A percentile compares a stretch with the other conserved stretches of the same genome.
Evolutionary conservation across 2,113 vertebrate genomes (phyloP).

Genomic region (Origma solitaria): DNA sequence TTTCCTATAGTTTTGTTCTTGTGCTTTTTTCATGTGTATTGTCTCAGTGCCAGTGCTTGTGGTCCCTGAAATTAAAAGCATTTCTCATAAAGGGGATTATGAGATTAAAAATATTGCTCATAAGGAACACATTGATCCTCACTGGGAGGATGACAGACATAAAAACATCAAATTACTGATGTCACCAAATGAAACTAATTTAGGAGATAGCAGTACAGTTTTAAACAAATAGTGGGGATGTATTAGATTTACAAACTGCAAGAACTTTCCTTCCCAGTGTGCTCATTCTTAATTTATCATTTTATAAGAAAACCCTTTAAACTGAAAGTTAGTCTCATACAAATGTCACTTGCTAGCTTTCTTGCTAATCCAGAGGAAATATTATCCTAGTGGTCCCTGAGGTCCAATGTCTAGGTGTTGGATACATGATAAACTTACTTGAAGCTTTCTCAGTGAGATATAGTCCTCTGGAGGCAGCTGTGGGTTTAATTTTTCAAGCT

Average conservation of each 20-base stretch:
- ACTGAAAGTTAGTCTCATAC: conserved; percentile 51
- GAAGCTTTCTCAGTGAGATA: conserved; percentile 74
- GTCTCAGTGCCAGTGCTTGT: neutral
- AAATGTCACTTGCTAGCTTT: conserved; percentile 71
- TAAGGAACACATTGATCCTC: neutral
- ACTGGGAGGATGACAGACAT: neutral
- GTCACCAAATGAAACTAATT: conserved; percentile 48
- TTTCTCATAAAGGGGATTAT: conserved; percentile 34
- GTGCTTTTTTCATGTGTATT: neutral
- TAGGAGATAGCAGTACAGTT: conserved; percentile 15
- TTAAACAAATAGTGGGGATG: neutral
- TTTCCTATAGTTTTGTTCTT: neutral
- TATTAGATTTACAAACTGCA: conserved; percentile 51
- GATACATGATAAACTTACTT: conserved; percentile 78
- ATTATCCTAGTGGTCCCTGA: conserved; percentile 72
- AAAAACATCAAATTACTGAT: conserved; percentile 27
- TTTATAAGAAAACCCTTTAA: conserved; percentile 59
- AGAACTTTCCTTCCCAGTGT: conserved; percentile 36
- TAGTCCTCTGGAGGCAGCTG: conserved; percentile 66
- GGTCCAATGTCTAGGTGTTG: conserved; percentile 78
- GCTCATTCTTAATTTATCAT: conserved; percentile 66
- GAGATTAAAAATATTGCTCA: conserved; percentile 26
- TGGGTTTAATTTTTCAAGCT: conserved; percentile 74
- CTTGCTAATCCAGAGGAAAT: conserved; percentile 79
- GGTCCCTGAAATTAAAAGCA: conserved; percentile 37